A percentile compares a stretch with the other conserved stretches of the same genome.
phyloP scores from a whole-genome alignment of 2,888 invertebrate genomes.

The Fragum sueziense region DNA sequence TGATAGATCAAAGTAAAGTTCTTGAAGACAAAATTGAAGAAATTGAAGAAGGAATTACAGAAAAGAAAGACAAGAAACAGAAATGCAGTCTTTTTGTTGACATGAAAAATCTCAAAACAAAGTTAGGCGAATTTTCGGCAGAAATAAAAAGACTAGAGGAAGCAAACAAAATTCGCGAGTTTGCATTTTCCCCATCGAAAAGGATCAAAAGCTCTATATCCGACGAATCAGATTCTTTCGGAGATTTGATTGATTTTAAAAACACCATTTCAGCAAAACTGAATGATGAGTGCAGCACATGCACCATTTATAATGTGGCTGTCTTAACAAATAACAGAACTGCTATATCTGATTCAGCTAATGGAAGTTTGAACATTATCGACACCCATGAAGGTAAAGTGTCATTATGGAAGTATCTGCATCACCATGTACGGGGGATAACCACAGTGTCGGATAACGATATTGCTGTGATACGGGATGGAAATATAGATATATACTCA shows the following conservation, averaged over 20 bases:
- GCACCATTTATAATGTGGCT: neutral
- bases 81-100: neutral
- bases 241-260: neutral
- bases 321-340: neutral
- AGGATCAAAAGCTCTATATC: neutral
- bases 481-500: neutral
- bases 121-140: neutral
- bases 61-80: neutral
- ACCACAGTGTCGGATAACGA: neutral
- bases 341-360: neutral
- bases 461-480: neutral
- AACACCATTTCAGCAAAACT: too few species aligned
- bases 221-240: neutral
- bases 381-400: neutral
- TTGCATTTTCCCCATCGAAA: neutral
- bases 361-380: neutral
- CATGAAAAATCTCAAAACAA: neutral
- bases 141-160: neutral
- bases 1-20: too few species aligned
- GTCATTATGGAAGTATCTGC: neutral
- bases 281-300: neutral
- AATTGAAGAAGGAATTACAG: neutral
- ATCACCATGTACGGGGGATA: neutral
- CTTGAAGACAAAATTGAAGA: too few species aligned
- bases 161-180: neutral